phyloP scores from a whole-genome alignment of 2,888 invertebrate genomes.

The Synergus umbraculus region DNA sequence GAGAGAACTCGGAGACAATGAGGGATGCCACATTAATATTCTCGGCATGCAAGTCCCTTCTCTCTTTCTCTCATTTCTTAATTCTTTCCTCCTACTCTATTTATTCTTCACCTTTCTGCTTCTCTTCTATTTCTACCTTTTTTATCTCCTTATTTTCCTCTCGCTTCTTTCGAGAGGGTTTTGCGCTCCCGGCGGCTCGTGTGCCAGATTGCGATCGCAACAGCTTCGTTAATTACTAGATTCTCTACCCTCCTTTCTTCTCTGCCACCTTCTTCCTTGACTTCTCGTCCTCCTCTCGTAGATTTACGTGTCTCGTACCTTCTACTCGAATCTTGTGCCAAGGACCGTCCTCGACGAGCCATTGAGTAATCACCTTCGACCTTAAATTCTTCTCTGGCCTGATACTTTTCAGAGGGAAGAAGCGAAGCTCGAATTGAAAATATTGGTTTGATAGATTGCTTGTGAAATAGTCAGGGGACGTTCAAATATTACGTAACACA shows the following conservation, averaged over 20 bases:
- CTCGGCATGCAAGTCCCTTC: slow-evolving; percentile 55
- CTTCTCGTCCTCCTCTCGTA: slow-evolving; percentile 36
- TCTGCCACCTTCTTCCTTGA: slow-evolving; percentile 42
- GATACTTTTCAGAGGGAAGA: slow-evolving; percentile 6
- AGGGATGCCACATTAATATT: slow-evolving; percentile 69
- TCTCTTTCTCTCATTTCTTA: slow-evolving; percentile 21
- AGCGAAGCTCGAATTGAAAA: background rate
- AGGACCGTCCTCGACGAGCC: slow-evolving; percentile 30
- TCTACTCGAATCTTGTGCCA: slow-evolving; percentile 8
- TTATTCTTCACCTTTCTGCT: slow-evolving; percentile 35
- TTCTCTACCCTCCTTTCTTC: slow-evolving; percentile 55
- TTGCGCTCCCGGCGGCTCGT: slow-evolving; percentile 65
- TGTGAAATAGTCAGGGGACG: background rate
- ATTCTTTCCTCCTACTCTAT: slow-evolving; percentile 32
- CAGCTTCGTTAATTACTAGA: slow-evolving; percentile 73
- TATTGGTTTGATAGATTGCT: background rate
- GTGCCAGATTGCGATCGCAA: slow-evolving; percentile 71
- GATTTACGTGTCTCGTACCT: slow-evolving; percentile 34
- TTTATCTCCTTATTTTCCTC: slow-evolving; percentile 35
- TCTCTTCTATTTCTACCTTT: slow-evolving; percentile 37
- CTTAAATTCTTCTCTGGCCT: slow-evolving; percentile 5
- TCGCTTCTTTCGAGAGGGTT: slow-evolving; percentile 43
- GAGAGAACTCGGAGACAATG: slow-evolving; percentile 62
- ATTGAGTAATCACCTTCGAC: slow-evolving; percentile 20
- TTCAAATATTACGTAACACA: too few relatives aligned